phyloP scores from a whole-genome alignment of 2,888 invertebrate species.

The Rhorus exstirpatorius region DNA sequence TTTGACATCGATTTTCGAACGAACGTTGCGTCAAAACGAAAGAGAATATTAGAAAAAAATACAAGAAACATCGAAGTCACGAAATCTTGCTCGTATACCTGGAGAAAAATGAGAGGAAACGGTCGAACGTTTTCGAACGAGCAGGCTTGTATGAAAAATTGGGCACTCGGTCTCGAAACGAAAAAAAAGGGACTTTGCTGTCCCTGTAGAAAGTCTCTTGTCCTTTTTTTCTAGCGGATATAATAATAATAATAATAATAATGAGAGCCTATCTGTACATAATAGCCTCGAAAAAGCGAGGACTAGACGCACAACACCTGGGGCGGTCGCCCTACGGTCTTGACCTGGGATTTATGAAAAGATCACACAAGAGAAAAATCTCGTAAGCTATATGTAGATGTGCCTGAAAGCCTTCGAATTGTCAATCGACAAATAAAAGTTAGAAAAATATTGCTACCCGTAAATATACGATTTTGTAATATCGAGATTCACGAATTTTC shows the following conservation, averaged over 20 bases:
- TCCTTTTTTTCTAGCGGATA: neutral
- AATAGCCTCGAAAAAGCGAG: conserved; percentile 50
- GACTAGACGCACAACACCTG: conserved; percentile 66
- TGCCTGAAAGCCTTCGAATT: too few species aligned
- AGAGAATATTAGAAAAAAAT: neutral
- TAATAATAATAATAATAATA: neutral
- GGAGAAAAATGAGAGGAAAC: neutral
- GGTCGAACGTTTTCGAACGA: neutral
- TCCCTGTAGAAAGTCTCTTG: neutral
- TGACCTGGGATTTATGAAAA: conserved; percentile 55
- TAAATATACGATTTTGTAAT: too few species aligned
- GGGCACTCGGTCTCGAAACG: conserved; percentile 14
- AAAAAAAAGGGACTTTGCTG: neutral
- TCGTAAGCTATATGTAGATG: too few species aligned
- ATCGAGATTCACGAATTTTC: too few species aligned
- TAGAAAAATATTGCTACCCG: too few species aligned
- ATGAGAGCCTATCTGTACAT: neutral
- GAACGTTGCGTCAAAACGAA: too few species aligned
- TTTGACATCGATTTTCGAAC: neutral
- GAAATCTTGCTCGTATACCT: neutral
- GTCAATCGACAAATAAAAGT: neutral
- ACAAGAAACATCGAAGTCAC: neutral
- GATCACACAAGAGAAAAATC: conserved; percentile 22
- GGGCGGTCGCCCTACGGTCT: conserved; percentile 29
- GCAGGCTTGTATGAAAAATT: conserved; percentile 21